Conservation (phyloP, 2,888 invertebrate species). For the Vanessa cardui region DNA sequence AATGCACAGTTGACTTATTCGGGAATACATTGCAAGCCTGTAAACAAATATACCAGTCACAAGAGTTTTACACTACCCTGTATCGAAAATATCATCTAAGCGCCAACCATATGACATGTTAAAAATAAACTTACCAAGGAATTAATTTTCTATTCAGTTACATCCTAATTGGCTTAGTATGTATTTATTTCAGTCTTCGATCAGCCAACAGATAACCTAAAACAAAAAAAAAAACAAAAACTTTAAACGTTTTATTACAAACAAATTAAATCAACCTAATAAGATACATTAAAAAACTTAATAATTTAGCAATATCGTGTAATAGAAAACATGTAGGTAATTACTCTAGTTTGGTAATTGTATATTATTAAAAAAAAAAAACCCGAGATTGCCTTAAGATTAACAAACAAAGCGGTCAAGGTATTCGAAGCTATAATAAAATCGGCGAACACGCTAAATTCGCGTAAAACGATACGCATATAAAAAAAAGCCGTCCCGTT, state of each 20-base stretch:
- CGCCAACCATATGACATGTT: background rate
- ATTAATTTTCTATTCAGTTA: slow-evolving; percentile 67
- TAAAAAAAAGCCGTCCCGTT: slow-evolving; percentile 61
- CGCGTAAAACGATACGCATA: slow-evolving; percentile 64
- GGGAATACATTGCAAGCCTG: too few species aligned
- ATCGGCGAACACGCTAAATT: slow-evolving; percentile 63
- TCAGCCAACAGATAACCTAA: slow-evolving; percentile 71
- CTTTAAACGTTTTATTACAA: slow-evolving; percentile 29
- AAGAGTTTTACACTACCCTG: too few species aligned
- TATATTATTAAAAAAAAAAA: slow-evolving; percentile 51
- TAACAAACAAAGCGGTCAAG: slow-evolving; percentile 50
- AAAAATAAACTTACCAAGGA: slow-evolving; percentile 56
- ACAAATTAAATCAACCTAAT: slow-evolving; percentile 12
- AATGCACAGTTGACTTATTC: too few species aligned
- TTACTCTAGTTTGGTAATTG: slow-evolving; percentile 41
- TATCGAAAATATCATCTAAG: too few species aligned
- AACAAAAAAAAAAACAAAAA: slow-evolving; percentile 59
- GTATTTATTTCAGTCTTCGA: slow-evolving; percentile 75
- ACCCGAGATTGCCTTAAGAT: slow-evolving; percentile 59
- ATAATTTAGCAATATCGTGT: slow-evolving; percentile 31
- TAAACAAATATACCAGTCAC: too few species aligned
- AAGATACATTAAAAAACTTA: slow-evolving; percentile 9
- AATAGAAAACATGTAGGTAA: slow-evolving; percentile 36
- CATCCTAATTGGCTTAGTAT: slow-evolving; percentile 65
- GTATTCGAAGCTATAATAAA: slow-evolving; percentile 55